phyloP scores from a whole-genome alignment of 2,113 vertebrate species.

The Tor tambroides region DNA sequence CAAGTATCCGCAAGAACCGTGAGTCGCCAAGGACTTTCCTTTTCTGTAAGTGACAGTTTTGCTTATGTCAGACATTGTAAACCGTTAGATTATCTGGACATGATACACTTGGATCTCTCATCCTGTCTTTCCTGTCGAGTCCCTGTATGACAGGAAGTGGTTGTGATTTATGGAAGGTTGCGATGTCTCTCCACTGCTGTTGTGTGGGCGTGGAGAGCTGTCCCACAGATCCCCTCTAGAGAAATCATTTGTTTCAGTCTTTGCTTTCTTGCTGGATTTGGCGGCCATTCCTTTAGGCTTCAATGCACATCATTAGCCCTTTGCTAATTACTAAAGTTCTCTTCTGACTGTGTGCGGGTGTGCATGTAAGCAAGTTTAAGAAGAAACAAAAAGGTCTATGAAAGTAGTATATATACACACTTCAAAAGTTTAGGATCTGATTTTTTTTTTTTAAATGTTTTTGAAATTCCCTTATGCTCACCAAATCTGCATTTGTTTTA shows the following conservation, averaged over 20 bases:
- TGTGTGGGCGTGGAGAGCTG: conserved; percentile 31
- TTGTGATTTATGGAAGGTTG: conserved; percentile 53
- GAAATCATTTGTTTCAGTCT: conserved; percentile 33
- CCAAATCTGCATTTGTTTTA: too few relatives aligned
- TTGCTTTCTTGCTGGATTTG: conserved; percentile 15
- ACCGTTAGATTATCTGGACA: conserved; percentile 21
- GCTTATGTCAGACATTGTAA: conserved; percentile 27
- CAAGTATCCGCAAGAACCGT: not conserved
- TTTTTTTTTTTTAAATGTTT: too few relatives aligned
- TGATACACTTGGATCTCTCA: conserved; percentile 27
- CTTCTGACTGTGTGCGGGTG: conserved; percentile 15
- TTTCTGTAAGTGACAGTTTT: conserved; percentile 3
- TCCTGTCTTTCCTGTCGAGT: conserved; percentile 19
- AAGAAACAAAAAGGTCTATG: not conserved
- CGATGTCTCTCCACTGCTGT: conserved; percentile 20
- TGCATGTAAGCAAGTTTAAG: conserved; percentile 6
- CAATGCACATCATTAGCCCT: conserved; percentile 41
- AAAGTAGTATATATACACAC: not conserved
- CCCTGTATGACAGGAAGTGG: conserved; percentile 23
- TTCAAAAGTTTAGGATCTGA: too few relatives aligned
- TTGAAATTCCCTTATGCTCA: too few relatives aligned
- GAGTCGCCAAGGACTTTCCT: conserved; percentile 11
- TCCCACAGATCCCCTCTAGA: not conserved
- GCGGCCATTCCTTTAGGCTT: conserved; percentile 1
- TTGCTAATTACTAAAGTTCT: conserved; percentile 49